These are phyloP conservation scores for Periparus ater DNA, from an alignment of 2,797 vertebrate species.

Conservation along the genomic window DNA sequence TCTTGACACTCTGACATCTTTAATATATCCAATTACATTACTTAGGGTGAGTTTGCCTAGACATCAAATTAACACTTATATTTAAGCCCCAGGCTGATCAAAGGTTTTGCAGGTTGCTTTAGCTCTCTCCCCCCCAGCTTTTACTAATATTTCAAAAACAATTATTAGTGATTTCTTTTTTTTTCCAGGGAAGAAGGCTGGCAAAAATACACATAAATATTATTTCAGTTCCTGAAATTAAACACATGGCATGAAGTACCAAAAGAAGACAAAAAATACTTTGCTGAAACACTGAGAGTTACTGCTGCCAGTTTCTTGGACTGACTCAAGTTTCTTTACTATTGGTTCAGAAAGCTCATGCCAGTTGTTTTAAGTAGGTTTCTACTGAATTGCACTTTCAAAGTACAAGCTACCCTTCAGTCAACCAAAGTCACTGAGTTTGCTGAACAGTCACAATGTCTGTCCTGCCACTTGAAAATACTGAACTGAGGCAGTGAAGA, in stretches of 20 bases:
- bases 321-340: background rate
- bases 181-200: background rate
- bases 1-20: background rate
- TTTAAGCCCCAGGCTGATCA: background rate
- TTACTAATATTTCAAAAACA: background rate
- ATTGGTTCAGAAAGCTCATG: background rate
- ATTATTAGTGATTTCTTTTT: background rate
- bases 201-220: background rate
- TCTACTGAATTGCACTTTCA: background rate
- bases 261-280: conserved; percentile 1
- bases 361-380: background rate
- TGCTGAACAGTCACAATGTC: background rate
- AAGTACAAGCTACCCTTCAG: background rate
- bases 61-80: background rate
- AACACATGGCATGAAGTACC: background rate
- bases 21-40: background rate
- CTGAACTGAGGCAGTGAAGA: background rate
- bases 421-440: background rate
- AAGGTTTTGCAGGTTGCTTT: background rate
- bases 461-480: background rate
- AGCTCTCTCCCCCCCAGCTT: background rate
- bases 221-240: background rate
- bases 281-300: background rate
- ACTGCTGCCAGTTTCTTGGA: background rate
- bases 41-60: background rate